Base-by-base conservation (phyloP, 1,140 invertebrate species). In the Diploscapter pachys region DNA sequence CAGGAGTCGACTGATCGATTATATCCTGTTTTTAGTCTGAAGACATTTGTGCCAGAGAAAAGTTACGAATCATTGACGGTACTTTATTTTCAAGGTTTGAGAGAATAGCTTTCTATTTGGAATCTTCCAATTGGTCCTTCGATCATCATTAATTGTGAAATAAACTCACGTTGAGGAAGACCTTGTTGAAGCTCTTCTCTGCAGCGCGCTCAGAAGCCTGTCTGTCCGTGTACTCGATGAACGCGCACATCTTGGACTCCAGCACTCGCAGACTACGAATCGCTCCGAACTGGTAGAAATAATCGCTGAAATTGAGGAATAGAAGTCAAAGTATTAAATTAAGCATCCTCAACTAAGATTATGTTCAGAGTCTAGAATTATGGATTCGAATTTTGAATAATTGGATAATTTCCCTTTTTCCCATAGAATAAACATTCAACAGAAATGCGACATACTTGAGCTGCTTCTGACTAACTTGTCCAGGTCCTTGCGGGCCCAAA, bases 241-340 rank as follows among this genome's bases (percentile, higher is more conserved):
- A 99, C 0, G 95, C 95, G 89, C 96, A 99, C 81, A 96, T 94
- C 81, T 98, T 95, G 79, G 94, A 91, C 0, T 90, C 90, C 3
- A 98, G 92, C 79, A 98, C 89, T 61, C 93, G 95, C 2, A 99
- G 89, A 3, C 92, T 92, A 49, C 96, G 90, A 70, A 99, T 96
- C 87, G 99, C 96, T n/a, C 96, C 96, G 88, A 93, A 99, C 86
- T 99, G 96, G 88, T 99, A 99, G 85, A 99, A 99, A 85, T 93
- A 91, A 87, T 94, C 92, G 73, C 91, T 91, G 81, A 55, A 85
- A 82, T 62, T 51, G 62, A 65, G 2, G 63, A 2, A 48, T 11
- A 11, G n/a, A 11, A 65, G 9, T 2, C 48, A 9, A 11, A 48
- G 2, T 48, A 9, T 49, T 1, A 48, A 11, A 49, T 11, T 13